Base-by-base conservation (phyloP, 2,888 invertebrate genomes). In the Deilephila elpenor region DNA sequence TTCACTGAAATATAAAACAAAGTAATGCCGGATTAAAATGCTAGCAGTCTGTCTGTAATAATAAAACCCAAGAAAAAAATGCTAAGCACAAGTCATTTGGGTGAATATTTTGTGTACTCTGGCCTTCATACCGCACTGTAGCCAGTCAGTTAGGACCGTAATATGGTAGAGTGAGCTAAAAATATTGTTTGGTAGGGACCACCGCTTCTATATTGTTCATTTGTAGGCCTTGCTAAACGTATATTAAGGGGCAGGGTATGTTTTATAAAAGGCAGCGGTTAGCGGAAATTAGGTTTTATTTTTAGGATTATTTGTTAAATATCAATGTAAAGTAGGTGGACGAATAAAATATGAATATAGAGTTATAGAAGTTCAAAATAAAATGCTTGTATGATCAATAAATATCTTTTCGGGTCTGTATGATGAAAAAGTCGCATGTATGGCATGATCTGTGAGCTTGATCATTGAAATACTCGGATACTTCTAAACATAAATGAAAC, bases 171-270 rank as follows among this genome's bases (percentile, higher is more conserved):
- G 56, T 20, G 25, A 37, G 64, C 20, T 59, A 20, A 44, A 64
- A 72, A 72, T 59, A 67, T 59, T 72, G 59, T 64, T 67, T 60
- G 60, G 25, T n/a, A 64, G 67, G 56, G 53, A 34, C 72, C 59
- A 64, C 20, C 32, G 72, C 71, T 17, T 32, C 56, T 37, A 8
- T 73, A 67, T 67, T 59, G 72, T 67, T 64, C 72, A 67, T 73
- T 73, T 73, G 59, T 34, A 56, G 56, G 37, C 56, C 32, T 32
- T 59, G 59, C 20, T 34, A 32, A 56, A 67, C 59, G 37, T 25
- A 34, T 56, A 20, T 72, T 72, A 67, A 72, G 17, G 37, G 5
- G 17, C 6, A 29, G 14, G 32, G 37, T 7, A 25, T 53, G 20
- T 59, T 25, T 72, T 64, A 64, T 17, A 34, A 1, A 53, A 29